These are phyloP conservation scores for Lasioglossum calceatum DNA, from an alignment of 2,888 invertebrate species.

Conservation along the genomic window DNA sequence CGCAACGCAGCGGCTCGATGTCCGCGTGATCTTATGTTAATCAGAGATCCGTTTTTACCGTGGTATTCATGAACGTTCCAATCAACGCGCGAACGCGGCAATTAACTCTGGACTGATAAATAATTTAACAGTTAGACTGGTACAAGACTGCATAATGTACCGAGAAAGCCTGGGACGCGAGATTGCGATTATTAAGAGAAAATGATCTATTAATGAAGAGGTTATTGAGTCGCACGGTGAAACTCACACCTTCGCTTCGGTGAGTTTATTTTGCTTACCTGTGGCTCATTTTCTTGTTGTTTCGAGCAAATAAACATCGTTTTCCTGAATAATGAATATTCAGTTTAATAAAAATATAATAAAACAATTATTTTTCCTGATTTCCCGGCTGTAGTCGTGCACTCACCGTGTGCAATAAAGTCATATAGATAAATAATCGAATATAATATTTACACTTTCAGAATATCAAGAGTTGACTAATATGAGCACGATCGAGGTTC, in stretches of 20 bases:
- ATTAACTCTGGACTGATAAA: conserved; percentile 14
- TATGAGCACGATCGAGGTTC: not conserved
- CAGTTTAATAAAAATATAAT: not conserved
- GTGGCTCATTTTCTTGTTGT: not conserved
- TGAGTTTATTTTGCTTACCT: not conserved
- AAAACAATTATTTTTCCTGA: not conserved
- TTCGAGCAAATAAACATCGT: not conserved
- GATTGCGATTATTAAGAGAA: not conserved
- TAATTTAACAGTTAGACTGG: conserved; percentile 23
- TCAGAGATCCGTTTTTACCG: conserved; percentile 15
- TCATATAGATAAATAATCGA: not conserved
- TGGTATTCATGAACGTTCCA: conserved; percentile 18
- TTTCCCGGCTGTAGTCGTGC: not conserved
- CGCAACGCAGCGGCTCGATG: not conserved
- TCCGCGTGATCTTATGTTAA: conserved; percentile 33
- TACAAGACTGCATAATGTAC: not conserved
- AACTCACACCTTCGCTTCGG: not conserved
- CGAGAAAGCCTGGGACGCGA: not conserved
- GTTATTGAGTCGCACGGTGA: not conserved
- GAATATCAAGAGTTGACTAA: not conserved
- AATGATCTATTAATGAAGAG: conserved; percentile 1
- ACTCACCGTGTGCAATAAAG: not conserved
- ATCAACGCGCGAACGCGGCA: conserved; percentile 8
- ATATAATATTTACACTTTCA: not conserved
- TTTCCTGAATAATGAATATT: not conserved